Base-by-base conservation (phyloP, 2,888 invertebrate species). In the Tethea ocularis region DNA sequence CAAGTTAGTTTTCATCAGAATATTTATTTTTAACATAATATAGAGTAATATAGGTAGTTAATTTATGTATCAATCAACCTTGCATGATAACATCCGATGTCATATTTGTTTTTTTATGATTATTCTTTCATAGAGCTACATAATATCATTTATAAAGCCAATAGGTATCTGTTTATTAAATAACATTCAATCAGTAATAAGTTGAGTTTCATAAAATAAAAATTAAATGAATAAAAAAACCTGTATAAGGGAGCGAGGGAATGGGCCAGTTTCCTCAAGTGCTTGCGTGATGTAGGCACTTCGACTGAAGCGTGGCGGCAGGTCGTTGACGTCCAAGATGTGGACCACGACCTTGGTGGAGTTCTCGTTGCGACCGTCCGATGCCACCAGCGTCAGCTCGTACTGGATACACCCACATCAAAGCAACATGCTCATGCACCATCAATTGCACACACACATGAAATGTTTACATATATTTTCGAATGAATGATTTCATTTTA, bases 301-400 rank as follows among this genome's bases (percentile, higher is more conserved):
- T 82, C 95, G 94, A 68, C 95, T 94, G 90, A 97, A 97, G 74
- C 94, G 95, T 33, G 98, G 98, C 58, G 98, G 97, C 79, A 98
- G 94, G 91, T 98, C 98, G 93, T 98, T 98, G 82, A 97, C 96
- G 90, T 98, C 97, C 75, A 96, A 95, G 74, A 97, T 95, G 83
- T 96, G 95, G 77, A 98, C 96, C 78, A 97, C 95, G 72, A 98
- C 96, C 63, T 95, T 95, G 73, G 97, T 97, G 77, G 95, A 95
- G 94, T 97, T 97, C 93, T 98, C 98, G 94, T 97, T 97, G 88
- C 97, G 95, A 85, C 97, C 97, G 93, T 97, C 97, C 69, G 98
- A 97, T 64, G 97, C 97, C 85, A 97, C 97, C 94, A 97, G 95
- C 87, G 96, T 96, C 93, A 97, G 94, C 93, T 97, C 96, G 94